Base-by-base conservation (phyloP, 2,113 vertebrate genomes). In the Columba livia region DNA sequence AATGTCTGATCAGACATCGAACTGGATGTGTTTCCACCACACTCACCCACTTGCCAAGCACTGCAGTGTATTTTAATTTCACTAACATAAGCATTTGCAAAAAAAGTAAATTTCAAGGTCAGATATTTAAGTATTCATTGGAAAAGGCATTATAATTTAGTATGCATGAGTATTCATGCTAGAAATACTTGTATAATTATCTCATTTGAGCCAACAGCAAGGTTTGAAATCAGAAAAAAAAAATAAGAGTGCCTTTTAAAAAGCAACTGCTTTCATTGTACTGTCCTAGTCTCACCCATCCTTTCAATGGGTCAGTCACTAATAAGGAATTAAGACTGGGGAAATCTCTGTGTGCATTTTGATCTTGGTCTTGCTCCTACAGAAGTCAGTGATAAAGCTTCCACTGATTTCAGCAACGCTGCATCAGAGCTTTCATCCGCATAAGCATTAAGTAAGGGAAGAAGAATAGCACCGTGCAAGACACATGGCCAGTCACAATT, bases 1-100 rank as follows among this genome's bases (percentile, higher is more conserved):
- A 96, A 87, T 51, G 54, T 79, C 94, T 90, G 88, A 89, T 85
- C 50, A 89, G 54, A 82, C 15, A 42, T 64, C 91, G 72, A 65
- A 64, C 44, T 82, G 36, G 28, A 77, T 65, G 72, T 86, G 18
- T 21, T 72, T 72, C 79, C 93, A 77, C 26, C 32, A 44, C 48
- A 23, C 48, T 90, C 69, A 66, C 21, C 93, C 62, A 73, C 40
- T 89, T 92, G 62, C 42, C 29, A 72, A 82, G n/a, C 31, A 73
- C 16, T n/a, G 38, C 18, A 79, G 66, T 70, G 36, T 75, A 36
- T 90, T 92, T 79, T 34, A 85, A 61, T 85, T 91, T 93, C 65
- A 65, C 16, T 53, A 16, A 31, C 34, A 32, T 28, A 70, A 78
- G 56, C 23, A 77, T 61, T 89, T 61, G 57, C 1, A 24, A 53